Evolutionary conservation across 2,113 vertebrate species (phyloP).

Genomic region (Anhinga anhinga): DNA sequence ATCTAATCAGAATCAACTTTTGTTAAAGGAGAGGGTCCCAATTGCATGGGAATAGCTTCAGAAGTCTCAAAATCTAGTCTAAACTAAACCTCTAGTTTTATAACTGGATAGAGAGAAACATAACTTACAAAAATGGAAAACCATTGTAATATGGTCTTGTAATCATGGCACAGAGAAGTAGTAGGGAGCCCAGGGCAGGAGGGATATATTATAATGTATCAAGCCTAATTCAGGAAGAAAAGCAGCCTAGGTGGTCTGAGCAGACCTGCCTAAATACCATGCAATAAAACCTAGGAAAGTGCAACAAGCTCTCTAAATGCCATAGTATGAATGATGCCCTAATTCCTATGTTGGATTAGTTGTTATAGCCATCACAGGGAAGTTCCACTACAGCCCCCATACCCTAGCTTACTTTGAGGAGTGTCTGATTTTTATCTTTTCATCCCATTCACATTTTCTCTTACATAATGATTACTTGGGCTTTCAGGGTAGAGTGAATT

Average conservation of each 20-base stretch:
- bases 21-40: not conserved
- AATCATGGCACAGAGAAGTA: not conserved
- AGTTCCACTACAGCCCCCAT: not conserved
- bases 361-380: not conserved
- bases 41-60: not conserved
- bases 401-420: conserved; percentile 6
- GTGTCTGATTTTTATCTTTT: conserved; percentile 44
- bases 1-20: not conserved
- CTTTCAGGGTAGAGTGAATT: conserved; percentile 35
- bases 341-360: not conserved
- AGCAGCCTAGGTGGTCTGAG: conserved; percentile 10
- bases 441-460: conserved; percentile 32
- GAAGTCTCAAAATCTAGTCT: not conserved
- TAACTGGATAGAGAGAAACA: not conserved
- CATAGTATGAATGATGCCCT: not conserved
- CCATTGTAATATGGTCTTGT: not conserved
- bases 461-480: conserved; percentile 34
- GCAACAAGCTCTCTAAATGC: not conserved
- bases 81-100: not conserved
- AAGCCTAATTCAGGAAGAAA: conserved; percentile 1
- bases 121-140: not conserved
- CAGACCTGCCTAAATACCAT: not conserved
- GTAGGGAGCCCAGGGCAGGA: not conserved
- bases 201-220: not conserved
- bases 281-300: not conserved